Evolutionary conservation across 2,113 vertebrate genomes (phyloP).

Genomic region (Campylomormyrus numenius): DNA sequence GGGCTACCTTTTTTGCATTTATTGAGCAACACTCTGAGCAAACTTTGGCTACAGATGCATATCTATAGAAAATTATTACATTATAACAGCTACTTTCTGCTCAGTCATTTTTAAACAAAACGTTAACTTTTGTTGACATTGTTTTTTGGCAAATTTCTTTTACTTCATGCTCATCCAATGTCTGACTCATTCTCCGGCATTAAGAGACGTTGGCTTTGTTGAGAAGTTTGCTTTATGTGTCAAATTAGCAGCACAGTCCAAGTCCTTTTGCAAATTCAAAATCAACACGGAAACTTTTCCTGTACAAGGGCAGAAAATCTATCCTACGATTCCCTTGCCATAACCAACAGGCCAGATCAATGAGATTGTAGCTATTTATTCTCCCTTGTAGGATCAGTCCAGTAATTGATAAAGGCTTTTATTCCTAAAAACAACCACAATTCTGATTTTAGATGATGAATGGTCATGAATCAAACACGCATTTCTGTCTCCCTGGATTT

Average conservation of each 20-base stretch:
- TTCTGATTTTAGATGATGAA: neutral
- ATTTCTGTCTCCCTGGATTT: neutral
- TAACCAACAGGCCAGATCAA: neutral
- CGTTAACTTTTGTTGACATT: constrained; percentile 51
- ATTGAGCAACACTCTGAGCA: neutral
- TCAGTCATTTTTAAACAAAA: constrained; percentile 44
- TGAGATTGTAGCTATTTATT: neutral
- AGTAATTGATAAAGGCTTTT: neutral
- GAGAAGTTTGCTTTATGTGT: constrained; percentile 66
- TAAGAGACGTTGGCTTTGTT: constrained; percentile 58
- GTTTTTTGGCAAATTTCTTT: constrained; percentile 34
- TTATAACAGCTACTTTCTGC: constrained; percentile 32
- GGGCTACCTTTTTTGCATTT: neutral
- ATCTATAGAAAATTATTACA: neutral
- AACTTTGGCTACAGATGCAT: constrained; percentile 1
- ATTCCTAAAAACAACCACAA: neutral
- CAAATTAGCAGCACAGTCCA: constrained; percentile 60
- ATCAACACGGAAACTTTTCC: neutral
- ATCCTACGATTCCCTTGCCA: neutral
- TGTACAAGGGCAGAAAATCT: neutral
- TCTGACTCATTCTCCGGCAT: constrained; percentile 65
- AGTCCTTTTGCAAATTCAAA: constrained; percentile 36
- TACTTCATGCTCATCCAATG: constrained; percentile 60
- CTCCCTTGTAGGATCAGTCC: neutral
- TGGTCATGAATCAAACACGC: neutral